These are phyloP conservation scores for Tipula lateralis DNA, from an alignment of 2,888 invertebrate genomes.

Conservation along the genomic window DNA sequence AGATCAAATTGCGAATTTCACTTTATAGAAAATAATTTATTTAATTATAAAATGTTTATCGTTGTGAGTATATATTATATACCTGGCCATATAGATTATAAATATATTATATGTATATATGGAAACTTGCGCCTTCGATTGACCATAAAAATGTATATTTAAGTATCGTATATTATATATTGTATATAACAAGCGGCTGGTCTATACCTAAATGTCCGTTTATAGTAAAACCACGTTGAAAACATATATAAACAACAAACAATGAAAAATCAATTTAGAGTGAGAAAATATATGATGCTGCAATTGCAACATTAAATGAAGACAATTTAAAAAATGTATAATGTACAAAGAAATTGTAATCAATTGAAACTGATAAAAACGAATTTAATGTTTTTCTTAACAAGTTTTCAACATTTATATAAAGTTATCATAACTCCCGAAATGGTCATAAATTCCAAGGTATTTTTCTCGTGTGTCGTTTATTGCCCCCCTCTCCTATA, in stretches of 20 bases:
- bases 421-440: conserved; percentile 19
- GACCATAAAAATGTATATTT: neutral
- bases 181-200: neutral
- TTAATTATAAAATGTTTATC: neutral
- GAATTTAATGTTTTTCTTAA: conserved; percentile 24
- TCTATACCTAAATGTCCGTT: neutral
- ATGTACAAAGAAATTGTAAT: neutral
- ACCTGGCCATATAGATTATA: neutral
- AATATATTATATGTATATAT: too few relatives aligned
- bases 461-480: conserved; percentile 19
- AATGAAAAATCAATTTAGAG: neutral
- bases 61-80: neutral
- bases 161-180: neutral
- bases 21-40: neutral
- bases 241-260: neutral
- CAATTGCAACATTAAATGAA: neutral
- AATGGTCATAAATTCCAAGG: conserved; percentile 24
- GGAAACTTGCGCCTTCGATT: conserved; percentile 4
- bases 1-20: neutral
- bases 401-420: neutral
- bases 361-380: conserved; percentile 15
- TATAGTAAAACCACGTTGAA: neutral
- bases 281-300: neutral
- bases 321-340: neutral
- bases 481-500: neutral